A percentile compares a stretch with the other conserved stretches of the same genome.
These are phyloP conservation scores for Orchesella cincta DNA, from an alignment of 1,140 invertebrate genomes.

Conservation along the genomic window DNA sequence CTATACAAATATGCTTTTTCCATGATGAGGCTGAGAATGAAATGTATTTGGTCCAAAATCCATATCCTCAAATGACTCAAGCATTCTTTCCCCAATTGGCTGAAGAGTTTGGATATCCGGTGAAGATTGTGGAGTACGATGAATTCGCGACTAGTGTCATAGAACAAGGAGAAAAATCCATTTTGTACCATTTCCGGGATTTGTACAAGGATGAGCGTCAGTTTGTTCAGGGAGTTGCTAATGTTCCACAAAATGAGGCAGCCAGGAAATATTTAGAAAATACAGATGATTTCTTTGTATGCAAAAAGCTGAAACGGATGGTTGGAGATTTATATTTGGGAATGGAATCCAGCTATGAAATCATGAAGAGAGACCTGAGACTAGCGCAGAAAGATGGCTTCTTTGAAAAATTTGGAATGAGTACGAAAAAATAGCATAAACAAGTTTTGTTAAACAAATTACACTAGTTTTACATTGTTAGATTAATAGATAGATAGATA, in stretches of 20 bases:
- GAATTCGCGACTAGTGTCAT: background rate
- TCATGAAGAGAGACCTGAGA: no score
- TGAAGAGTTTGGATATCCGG: background rate
- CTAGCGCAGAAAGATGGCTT: no score
- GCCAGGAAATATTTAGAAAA: background rate
- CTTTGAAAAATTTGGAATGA: no score
- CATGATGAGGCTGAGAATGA: background rate
- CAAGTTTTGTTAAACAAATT: no score
- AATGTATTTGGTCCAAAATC: background rate
- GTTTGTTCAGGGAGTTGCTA: no score
- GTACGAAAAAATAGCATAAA: no score
- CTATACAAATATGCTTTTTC: background rate
- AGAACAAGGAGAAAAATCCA: background rate
- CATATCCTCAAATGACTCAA: background rate
- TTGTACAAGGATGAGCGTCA: background rate
- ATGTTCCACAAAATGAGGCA: background rate
- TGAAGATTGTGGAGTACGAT: background rate
- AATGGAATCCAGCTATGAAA: no score
- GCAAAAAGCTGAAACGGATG: background rate
- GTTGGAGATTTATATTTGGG: background rate
- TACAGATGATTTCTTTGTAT: background rate
- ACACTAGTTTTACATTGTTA: no score
- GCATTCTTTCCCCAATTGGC: background rate
- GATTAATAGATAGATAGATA: no score
- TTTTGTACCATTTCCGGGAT: background rate